These are phyloP conservation scores for Karalla daura DNA, from an alignment of 2,797 vertebrate species.

Conservation along the genomic window DNA sequence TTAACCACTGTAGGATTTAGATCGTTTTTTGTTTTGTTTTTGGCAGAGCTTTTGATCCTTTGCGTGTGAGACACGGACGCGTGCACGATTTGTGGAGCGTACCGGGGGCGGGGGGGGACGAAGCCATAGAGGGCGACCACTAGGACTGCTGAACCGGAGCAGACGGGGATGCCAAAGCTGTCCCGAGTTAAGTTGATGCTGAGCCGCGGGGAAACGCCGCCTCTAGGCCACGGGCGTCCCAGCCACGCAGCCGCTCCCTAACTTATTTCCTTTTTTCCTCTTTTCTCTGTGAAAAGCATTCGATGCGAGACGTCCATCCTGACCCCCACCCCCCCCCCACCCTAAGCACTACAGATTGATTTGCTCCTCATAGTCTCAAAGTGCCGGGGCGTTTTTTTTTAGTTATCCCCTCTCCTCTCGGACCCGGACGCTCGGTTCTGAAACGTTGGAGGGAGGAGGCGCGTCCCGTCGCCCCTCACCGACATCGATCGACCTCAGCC, in stretches of 20 bases:
- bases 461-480: conserved; percentile 79
- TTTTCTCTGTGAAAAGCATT: conserved; percentile 50
- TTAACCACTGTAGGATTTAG: conserved; percentile 42
- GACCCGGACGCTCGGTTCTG: conserved; percentile 61
- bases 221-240: conserved; percentile 20
- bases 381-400: conserved; percentile 56
- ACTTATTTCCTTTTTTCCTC: no score
- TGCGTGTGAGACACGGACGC: conserved; percentile 45
- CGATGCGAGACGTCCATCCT: conserved; percentile 42
- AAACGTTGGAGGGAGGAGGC: conserved; percentile 67
- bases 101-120: no score
- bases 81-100: conserved; percentile 39
- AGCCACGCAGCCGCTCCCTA: conserved; percentile 21
- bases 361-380: conserved; percentile 39
- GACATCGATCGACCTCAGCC: conserved; percentile 53
- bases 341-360: conserved; percentile 66
- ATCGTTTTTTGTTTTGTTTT: no score
- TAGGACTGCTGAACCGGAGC: conserved; percentile 41
- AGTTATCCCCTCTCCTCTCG: conserved; percentile 46
- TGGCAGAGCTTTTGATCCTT: conserved; percentile 16
- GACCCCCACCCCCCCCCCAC: no score
- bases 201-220: conserved; percentile 36
- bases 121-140: conserved; percentile 59
- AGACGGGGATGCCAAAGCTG: not conserved
- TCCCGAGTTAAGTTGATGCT: conserved; percentile 23